Percentiles rank a stretch among this genome's conserved stretches.
These are phyloP conservation scores for Coleophora deauratella DNA, from an alignment of 2,888 invertebrate species.

Conservation along the genomic window DNA sequence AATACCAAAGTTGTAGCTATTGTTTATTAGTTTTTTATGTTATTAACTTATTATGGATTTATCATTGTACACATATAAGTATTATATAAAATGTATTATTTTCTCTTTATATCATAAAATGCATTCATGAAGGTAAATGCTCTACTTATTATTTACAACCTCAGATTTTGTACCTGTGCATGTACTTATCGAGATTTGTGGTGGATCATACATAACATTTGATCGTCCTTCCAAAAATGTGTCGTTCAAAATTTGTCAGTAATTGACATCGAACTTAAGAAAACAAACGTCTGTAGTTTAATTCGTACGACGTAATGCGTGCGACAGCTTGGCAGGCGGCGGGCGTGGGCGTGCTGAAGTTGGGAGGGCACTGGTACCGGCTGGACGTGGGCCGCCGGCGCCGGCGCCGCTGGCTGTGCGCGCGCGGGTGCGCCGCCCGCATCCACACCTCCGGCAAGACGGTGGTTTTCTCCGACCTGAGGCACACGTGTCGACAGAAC, in stretches of 20 bases:
- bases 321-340: slow-evolving; percentile 12
- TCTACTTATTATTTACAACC: too few species aligned
- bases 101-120: slow-evolving; percentile 16
- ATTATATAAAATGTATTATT: slow-evolving; percentile 9
- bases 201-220: too few species aligned
- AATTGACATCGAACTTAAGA: too few species aligned
- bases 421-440: slow-evolving; percentile 55
- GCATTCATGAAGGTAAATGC: too few species aligned
- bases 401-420: slow-evolving; percentile 61
- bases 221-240: too few species aligned
- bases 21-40: background rate
- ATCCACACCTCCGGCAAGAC: slow-evolving; percentile 55
- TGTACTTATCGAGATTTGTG: too few species aligned
- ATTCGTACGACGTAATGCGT: background rate
- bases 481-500: slow-evolving; percentile 42
- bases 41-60: background rate
- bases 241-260: too few species aligned
- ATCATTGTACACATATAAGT: background rate
- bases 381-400: slow-evolving; percentile 45
- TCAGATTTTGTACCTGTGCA: too few species aligned
- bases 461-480: slow-evolving; percentile 51
- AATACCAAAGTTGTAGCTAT: too few species aligned
- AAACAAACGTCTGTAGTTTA: too few species aligned
- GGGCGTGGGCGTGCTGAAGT: slow-evolving; percentile 40
- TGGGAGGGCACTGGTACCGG: slow-evolving; percentile 54